Evolutionary conservation across 2,888 invertebrate species (phyloP).

Genomic region (Argyra leucocephala): DNA sequence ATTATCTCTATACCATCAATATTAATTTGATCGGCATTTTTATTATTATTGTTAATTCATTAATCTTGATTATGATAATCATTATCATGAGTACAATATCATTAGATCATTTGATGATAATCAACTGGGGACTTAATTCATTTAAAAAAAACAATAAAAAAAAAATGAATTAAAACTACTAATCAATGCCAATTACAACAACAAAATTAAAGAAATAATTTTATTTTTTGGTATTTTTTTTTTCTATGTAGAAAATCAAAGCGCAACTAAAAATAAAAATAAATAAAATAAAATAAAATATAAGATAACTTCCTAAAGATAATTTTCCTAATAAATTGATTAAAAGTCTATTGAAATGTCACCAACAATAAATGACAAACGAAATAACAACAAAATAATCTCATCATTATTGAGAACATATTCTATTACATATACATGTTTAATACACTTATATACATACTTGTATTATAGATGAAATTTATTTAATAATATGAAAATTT

Average conservation of each 20-base stretch:
- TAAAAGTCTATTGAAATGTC: constrained; percentile 2
- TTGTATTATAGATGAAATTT: no score
- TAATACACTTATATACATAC: no score
- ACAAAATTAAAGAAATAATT: no score
- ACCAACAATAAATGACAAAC: not conserved
- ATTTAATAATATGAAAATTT: no score
- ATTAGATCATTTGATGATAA: no score
- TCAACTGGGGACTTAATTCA: no score
- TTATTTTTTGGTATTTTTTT: not conserved
- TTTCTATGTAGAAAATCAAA: not conserved
- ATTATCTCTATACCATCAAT: not conserved
- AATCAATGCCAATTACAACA: not conserved
- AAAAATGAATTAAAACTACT: not conserved
- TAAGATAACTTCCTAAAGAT: not conserved
- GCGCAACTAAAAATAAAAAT: not conserved
- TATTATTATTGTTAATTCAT: not conserved
- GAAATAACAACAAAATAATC: not conserved
- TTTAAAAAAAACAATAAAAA: not conserved
- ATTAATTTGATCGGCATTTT: not conserved
- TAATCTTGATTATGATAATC: not conserved
- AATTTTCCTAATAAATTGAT: constrained; percentile 3
- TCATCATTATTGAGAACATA: no score
- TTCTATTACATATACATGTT: no score
- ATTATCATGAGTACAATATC: no score
- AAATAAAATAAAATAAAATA: not conserved